Conservation (phyloP, 1,140 invertebrate genomes). For the Phenacoccus solenopsis region DNA sequence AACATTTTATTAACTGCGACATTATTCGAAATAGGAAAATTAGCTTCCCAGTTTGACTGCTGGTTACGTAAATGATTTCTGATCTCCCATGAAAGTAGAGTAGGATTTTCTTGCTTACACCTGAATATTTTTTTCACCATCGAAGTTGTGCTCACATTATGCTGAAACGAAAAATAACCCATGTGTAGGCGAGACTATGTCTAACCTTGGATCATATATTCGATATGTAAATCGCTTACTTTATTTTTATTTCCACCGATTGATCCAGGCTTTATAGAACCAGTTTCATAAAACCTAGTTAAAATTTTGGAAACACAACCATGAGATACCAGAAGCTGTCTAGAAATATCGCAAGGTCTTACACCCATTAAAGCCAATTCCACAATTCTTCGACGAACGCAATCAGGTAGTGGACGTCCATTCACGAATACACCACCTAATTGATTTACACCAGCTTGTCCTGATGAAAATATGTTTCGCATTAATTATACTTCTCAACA, state of each 20-base stretch:
- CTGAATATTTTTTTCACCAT: constrained; percentile 84
- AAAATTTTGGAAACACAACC: constrained; percentile 95
- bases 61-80: constrained; percentile 68
- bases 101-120: constrained; percentile 81
- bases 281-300: constrained; percentile 90
- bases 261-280: constrained; percentile 78
- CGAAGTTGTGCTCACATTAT: constrained; percentile 86
- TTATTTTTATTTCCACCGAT: constrained; percentile 86
- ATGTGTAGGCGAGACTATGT: too few relatives aligned
- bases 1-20: not conserved
- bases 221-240: constrained; percentile 41
- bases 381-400: constrained; percentile 84
- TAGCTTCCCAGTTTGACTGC: constrained; percentile 69
- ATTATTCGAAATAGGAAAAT: not conserved
- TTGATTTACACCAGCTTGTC: constrained; percentile 90
- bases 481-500: not conserved
- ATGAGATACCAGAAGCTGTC: constrained; percentile 88
- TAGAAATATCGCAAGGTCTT: constrained; percentile 87
- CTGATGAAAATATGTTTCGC: constrained; percentile 36
- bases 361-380: constrained; percentile 83
- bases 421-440: constrained; percentile 93
- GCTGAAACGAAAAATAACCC: constrained; percentile 38
- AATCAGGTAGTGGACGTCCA: constrained; percentile 83
- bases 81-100: constrained; percentile 89
- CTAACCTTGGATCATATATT: too few relatives aligned